Conservation (phyloP, 2,888 invertebrate genomes). For the Ferdinandea cuprea region DNA sequence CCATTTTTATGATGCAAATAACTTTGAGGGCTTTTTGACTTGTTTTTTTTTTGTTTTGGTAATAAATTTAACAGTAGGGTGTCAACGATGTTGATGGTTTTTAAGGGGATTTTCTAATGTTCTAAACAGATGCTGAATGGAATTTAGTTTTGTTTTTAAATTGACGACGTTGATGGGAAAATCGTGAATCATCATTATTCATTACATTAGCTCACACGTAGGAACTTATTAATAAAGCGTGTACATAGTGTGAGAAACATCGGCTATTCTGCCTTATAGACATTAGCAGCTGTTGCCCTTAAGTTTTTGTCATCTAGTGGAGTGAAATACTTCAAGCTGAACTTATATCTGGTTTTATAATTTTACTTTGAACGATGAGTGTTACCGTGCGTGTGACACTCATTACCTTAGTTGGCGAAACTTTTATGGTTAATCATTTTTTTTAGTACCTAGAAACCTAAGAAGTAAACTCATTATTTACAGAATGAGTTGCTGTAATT, state of each 20-base stretch:
- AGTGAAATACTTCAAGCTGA: conserved; percentile 5
- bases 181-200: too few species aligned
- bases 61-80: too few species aligned
- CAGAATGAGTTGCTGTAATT: background rate
- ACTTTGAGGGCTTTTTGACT: background rate
- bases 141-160: too few species aligned
- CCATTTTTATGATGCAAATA: background rate
- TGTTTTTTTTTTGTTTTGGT: too few species aligned
- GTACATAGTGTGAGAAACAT: too few species aligned
- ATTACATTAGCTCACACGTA: too few species aligned
- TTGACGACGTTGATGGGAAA: too few species aligned
- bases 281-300: too few species aligned
- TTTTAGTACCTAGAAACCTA: background rate
- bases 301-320: background rate
- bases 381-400: background rate
- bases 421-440: too few species aligned
- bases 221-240: too few species aligned
- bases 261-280: too few species aligned
- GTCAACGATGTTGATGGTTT: background rate
- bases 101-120: background rate
- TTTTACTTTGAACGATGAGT: conserved; percentile 11
- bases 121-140: too few species aligned
- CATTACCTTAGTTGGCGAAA: background rate
- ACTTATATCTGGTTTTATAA: background rate
- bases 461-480: background rate